Evolutionary conservation across 2,888 invertebrate genomes (phyloP).

Genomic region (Tolmerus cingulatus): DNA sequence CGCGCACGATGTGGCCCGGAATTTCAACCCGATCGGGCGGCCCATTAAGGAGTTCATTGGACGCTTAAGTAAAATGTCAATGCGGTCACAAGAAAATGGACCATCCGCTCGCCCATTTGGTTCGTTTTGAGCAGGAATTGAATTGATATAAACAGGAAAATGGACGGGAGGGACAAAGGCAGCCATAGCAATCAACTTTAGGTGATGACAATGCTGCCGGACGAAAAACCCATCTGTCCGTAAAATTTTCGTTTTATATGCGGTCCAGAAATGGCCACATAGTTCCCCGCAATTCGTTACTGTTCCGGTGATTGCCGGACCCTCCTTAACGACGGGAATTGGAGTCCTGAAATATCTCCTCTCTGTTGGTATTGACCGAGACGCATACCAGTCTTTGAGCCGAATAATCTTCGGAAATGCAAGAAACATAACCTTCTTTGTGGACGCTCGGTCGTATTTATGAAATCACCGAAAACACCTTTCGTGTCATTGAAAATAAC

Average conservation of each 20-base stretch:
- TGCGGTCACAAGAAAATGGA: background rate
- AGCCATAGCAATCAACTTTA: background rate
- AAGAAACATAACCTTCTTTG: background rate
- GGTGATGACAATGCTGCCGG: constrained; percentile 2
- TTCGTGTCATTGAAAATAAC: background rate
- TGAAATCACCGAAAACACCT: background rate
- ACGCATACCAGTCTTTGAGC: background rate
- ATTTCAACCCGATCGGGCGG: background rate
- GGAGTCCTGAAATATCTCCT: background rate
- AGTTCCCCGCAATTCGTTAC: constrained; percentile 12
- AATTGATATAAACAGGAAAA: background rate
- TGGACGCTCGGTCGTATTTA: background rate
- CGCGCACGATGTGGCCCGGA: background rate
- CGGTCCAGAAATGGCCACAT: background rate
- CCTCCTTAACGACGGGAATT: background rate
- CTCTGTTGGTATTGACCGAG: background rate
- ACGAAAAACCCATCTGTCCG: constrained; percentile 7
- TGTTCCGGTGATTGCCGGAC: constrained; percentile 4
- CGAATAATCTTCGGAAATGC: background rate
- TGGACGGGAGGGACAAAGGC: background rate
- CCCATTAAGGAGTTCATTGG: background rate
- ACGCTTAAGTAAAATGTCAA: constrained; percentile 9
- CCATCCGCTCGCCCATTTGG: background rate
- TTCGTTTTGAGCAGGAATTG: background rate
- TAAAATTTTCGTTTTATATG: constrained; percentile 33